Percentiles rank a stretch among this genome's conserved stretches.
phyloP scores from a whole-genome alignment of 2,888 invertebrate species.

The Rotaria sp. region DNA sequence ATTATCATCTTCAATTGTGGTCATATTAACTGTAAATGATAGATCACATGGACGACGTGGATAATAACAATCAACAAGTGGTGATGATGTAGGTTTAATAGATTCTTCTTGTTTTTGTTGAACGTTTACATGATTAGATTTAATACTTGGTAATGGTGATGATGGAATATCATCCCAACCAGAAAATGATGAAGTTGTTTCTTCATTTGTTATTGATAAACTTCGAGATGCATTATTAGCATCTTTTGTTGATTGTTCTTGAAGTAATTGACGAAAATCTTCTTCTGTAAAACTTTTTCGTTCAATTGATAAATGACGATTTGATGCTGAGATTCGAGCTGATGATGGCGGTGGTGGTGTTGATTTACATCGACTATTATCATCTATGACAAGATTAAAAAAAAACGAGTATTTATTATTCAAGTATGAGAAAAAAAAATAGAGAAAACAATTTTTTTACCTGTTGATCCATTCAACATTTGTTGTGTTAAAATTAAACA shows the following conservation, averaged over 20 bases:
- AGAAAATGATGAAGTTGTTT: slow-evolving; percentile 10
- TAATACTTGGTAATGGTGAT: background rate
- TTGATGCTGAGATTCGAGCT: background rate
- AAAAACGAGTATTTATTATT: background rate
- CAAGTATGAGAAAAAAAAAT: background rate
- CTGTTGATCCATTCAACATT: background rate
- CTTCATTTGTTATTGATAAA: slow-evolving; percentile 27
- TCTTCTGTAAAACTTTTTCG: slow-evolving; percentile 26
- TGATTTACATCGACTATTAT: slow-evolving; percentile 1
- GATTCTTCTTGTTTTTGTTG: background rate
- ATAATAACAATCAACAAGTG: background rate
- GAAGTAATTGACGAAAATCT: slow-evolving; percentile 28
- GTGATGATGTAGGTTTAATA: background rate
- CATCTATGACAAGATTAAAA: background rate
- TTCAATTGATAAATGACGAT: background rate
- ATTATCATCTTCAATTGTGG: background rate
- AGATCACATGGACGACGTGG: slow-evolving; percentile 25
- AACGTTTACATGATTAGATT: background rate
- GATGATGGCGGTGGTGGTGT: background rate
- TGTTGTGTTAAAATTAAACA: slow-evolving; percentile 17
- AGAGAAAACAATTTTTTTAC: background rate
- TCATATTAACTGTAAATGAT: slow-evolving; percentile 30
- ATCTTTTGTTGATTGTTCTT: background rate
- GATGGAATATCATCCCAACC: background rate
- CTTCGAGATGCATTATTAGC: background rate